Conservation (phyloP, 1,140 invertebrate genomes). For the Cydia pomonella region DNA sequence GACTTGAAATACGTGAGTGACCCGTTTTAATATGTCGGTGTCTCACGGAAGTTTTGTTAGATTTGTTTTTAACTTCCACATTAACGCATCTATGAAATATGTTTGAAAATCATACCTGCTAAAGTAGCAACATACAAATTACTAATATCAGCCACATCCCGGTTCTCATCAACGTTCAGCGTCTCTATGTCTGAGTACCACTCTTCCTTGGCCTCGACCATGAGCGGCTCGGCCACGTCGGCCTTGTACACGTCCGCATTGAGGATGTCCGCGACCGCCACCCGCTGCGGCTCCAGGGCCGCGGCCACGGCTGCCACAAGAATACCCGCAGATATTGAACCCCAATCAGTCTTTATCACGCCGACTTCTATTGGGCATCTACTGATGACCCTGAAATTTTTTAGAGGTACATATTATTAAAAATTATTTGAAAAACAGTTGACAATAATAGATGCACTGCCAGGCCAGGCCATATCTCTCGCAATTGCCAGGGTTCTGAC, state of each 20-base stretch:
- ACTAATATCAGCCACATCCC: constrained; percentile 55
- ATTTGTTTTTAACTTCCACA: too few species aligned
- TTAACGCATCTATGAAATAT: too few species aligned
- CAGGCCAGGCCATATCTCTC: too few species aligned
- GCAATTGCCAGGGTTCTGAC: too few species aligned
- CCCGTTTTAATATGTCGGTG: too few species aligned
- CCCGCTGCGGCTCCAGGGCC: constrained; percentile 80
- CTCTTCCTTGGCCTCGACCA: constrained; percentile 55
- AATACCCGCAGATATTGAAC: constrained; percentile 81
- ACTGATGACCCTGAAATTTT: constrained; percentile 61
- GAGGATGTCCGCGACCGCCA: constrained; percentile 67
- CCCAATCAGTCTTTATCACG: constrained; percentile 82
- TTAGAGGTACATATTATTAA: background rate
- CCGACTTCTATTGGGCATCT: constrained; percentile 83
- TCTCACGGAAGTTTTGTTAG: too few species aligned
- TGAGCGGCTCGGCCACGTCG: constrained; percentile 61
- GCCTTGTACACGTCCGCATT: constrained; percentile 62
- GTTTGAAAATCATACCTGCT: constrained; percentile 69
- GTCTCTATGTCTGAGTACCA: constrained; percentile 63
- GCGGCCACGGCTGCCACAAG: constrained; percentile 82
- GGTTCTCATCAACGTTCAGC: constrained; percentile 40
- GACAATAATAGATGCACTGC: too few species aligned
- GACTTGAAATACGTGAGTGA: too few species aligned
- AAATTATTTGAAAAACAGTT: too few species aligned
- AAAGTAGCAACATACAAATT: constrained; percentile 83